phyloP scores from a whole-genome alignment of 2,888 invertebrate species.

The Tubulanus polymorphus region DNA sequence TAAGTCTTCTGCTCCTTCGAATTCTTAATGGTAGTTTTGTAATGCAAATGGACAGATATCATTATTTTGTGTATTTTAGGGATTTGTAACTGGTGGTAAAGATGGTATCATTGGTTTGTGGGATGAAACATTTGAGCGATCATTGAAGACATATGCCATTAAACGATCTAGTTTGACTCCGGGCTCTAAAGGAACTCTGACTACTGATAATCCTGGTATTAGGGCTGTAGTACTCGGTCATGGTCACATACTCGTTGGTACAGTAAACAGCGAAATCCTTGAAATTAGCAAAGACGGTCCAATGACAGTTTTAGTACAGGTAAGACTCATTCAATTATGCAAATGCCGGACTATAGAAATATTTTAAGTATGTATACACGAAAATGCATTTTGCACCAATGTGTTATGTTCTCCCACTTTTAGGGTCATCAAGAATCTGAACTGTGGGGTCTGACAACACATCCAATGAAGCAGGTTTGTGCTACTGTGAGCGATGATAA shows the following conservation, averaged over 20 bases:
- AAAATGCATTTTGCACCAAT: constrained; percentile 7
- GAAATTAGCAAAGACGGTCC: constrained; percentile 52
- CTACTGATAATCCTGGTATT: constrained; percentile 44
- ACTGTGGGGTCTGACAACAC: constrained; percentile 53
- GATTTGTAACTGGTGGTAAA: constrained; percentile 55
- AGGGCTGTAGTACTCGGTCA: constrained; percentile 50
- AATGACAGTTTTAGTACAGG: constrained; percentile 49
- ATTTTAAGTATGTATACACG: not conserved
- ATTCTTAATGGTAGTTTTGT: too few relatives aligned
- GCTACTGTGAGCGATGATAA: constrained; percentile 54
- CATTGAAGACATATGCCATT: constrained; percentile 50
- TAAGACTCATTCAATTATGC: too few relatives aligned
- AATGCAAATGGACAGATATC: not conserved
- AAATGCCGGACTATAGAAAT: too few relatives aligned
- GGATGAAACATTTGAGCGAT: constrained; percentile 52
- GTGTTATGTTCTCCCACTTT: constrained; percentile 5
- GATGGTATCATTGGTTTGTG: constrained; percentile 54
- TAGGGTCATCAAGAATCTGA: constrained; percentile 55
- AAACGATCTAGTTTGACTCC: constrained; percentile 39
- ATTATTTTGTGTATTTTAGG: constrained; percentile 30
- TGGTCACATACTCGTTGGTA: constrained; percentile 53
- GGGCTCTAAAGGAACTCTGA: constrained; percentile 38
- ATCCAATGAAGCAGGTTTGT: constrained; percentile 45
- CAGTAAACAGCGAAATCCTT: constrained; percentile 52
- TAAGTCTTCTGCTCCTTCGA: constrained; percentile 21